phyloP scores from a whole-genome alignment of 2,113 vertebrate species.

The Puntigrus tetrazona region DNA sequence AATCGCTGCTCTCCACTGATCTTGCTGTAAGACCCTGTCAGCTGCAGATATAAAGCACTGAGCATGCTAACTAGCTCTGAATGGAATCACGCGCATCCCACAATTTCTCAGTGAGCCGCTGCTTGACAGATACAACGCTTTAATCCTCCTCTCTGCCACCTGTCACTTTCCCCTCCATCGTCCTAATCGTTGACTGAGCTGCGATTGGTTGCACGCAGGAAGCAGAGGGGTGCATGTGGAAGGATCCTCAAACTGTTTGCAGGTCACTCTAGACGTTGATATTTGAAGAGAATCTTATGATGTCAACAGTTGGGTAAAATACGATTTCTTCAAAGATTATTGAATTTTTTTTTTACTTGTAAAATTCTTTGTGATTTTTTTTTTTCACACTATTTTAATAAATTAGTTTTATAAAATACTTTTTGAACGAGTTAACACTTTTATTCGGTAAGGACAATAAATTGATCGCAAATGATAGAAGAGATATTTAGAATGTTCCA shows the following conservation, averaged over 20 bases:
- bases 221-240: neutral
- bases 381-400: too few relatives aligned
- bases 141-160: neutral
- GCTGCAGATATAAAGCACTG: neutral
- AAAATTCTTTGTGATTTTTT: too few relatives aligned
- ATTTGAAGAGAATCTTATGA: neutral
- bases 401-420: too few relatives aligned
- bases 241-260: neutral
- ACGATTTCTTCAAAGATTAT: too few relatives aligned
- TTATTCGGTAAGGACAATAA: too few relatives aligned
- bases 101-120: neutral
- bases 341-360: too few relatives aligned
- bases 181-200: neutral
- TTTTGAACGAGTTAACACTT: too few relatives aligned
- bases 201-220: neutral
- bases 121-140: neutral
- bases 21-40: neutral
- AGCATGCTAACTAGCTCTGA: constrained; percentile 9
- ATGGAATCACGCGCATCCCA: neutral
- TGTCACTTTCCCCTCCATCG: neutral
- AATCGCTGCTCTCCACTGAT: neutral
- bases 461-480: too few relatives aligned
- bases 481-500: too few relatives aligned
- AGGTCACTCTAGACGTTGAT: neutral
- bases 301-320: neutral